Evolutionary conservation across 1,140 invertebrate species (phyloP), one percentile per base, ranked within the genome.

Genomic region (Formica selysi): DNA sequence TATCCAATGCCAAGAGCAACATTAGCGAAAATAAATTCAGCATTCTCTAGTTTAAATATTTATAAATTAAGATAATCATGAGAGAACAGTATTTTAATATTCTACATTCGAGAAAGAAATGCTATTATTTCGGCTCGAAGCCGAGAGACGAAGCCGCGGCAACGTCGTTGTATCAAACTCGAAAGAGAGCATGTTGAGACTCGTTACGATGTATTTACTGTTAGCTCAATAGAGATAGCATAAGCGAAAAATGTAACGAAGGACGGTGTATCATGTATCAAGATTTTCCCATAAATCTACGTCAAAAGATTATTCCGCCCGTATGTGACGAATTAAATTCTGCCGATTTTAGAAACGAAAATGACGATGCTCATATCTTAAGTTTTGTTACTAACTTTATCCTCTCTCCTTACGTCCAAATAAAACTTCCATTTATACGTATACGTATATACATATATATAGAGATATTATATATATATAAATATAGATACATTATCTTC

Each of bases 161-260:
- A 92, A 94, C 91, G 92, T 94, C 88, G 89, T 89, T 84, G 84
- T 88, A 71, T 87, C 68, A 91, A 74, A 92, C 88, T 91, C 90
- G 76, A 92, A 74, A 87, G 86, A 91, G 67, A 88, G 78, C 74
- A 76, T 80, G 68, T 73, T 73, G 78, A 84, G 57, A 68, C 86
- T 65, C 73, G 76, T 90, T 73, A 32, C 36, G 57, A 71, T 85
- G 54, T 88, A 85, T 86, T 64, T 76, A 65, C 85, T 70, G 76
- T 90, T 92, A 93, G 89, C 90, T 91, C 87, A 88, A 90, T 91
- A 90, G 87, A 51, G 48, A 80, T 93, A 93, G 90, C 68, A 84
- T 94, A 92, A 92, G 83, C 48, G 87, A 87, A 89, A 89, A 80
- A 86, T 89, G 87, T 92, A 94, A 93, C 92, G 90, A 91, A 93